Percentiles rank a stretch among this genome's conserved stretches.
Evolutionary conservation across 2,888 invertebrate species (phyloP).

Genomic region (Mimumesa dahlbomi): DNA sequence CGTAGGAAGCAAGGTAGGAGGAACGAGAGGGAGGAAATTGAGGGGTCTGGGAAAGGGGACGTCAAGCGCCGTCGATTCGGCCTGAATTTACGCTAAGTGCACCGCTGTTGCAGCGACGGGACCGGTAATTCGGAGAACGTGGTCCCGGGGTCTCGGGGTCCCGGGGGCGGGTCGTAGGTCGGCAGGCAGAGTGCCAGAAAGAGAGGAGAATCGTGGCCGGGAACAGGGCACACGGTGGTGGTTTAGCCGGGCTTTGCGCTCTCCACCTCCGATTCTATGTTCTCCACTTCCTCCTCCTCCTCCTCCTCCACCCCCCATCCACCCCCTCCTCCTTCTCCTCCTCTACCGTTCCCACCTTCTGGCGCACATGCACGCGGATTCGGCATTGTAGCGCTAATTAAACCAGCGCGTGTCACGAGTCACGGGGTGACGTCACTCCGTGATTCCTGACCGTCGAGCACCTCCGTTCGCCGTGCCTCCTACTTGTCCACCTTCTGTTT

Average conservation of each 20-base stretch:
- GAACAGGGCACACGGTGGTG: conserved; percentile 47
- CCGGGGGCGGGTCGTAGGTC: conserved; percentile 75
- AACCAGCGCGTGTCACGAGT: conserved; percentile 76
- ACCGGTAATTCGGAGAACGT: conserved; percentile 78
- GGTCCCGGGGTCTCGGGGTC: conserved; percentile 74
- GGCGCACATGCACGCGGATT: conserved; percentile 62
- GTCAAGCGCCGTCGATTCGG: conserved; percentile 68
- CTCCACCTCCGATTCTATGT: conserved; percentile 41
- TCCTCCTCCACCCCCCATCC: conserved; percentile 11
- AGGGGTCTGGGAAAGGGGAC: conserved; percentile 57
- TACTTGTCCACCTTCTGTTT: conserved; percentile 45
- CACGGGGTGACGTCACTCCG: conserved; percentile 74
- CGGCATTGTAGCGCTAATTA: conserved; percentile 78
- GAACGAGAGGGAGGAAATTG: conserved; percentile 37
- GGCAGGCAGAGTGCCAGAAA: conserved; percentile 77
- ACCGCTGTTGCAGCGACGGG: conserved; percentile 73
- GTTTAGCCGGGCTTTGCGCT: conserved; percentile 48
- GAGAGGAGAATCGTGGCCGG: conserved; percentile 61
- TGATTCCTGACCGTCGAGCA: conserved; percentile 67
- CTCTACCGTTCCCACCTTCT: conserved; percentile 49
- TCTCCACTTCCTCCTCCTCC: conserved; percentile 27
- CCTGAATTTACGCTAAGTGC: conserved; percentile 76
- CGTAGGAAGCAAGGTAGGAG: background rate
- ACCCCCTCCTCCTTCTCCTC: conserved; percentile 7
- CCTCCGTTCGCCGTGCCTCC: conserved; percentile 37